Base-by-base conservation (phyloP, 2,888 invertebrate species). In the Yponomeuta plumbellus region DNA sequence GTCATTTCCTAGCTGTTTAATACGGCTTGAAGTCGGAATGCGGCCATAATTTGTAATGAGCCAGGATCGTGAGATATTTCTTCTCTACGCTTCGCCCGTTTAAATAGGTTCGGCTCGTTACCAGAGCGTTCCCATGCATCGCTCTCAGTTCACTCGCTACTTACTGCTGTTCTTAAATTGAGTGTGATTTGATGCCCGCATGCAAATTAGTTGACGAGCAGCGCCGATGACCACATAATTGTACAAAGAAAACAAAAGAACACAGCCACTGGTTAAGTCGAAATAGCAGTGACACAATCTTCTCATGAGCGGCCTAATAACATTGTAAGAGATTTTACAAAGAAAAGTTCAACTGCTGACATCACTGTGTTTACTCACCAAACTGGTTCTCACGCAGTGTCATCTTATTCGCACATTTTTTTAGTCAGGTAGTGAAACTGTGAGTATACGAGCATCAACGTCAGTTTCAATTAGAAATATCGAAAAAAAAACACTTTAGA, bases 11-110 rank as follows among this genome's bases (percentile, higher is more conserved):
- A 76, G 76, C 75, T 70, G 77, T 76, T 79, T 84, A 83, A 85
- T 82, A 80, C 75, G 78, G 76, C 73, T 74, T 76, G 83, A 81
- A 80, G 76, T 78, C 81, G 85, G 88, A 90, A 90, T 90, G 90
- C 91, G 86, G 81, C 76, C 84, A 89, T 90, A 89, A 91, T 90
- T 89, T 88, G 90, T 90, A 90, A 90, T 90, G 85, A 89, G 86
- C 77, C 75, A 81, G 84, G 85, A 85, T 90, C 86, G 86, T 85
- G 85, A 85, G 85, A 81, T 84, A 80, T 82, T 87, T 84, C 85
- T 86, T 84, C 85, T 87, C 82, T 86, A 84, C 86, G 87, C 82
- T 83, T 84, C 80, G 81, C 80, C 79, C 80, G 81, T 59, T 84
- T 81, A 87, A 87, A 88, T 86, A 86, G 80, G 81, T 82, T 81